Base-by-base conservation (phyloP, 35 echinoderm and acorn worm genomes). In the Lytechinus pictus region DNA sequence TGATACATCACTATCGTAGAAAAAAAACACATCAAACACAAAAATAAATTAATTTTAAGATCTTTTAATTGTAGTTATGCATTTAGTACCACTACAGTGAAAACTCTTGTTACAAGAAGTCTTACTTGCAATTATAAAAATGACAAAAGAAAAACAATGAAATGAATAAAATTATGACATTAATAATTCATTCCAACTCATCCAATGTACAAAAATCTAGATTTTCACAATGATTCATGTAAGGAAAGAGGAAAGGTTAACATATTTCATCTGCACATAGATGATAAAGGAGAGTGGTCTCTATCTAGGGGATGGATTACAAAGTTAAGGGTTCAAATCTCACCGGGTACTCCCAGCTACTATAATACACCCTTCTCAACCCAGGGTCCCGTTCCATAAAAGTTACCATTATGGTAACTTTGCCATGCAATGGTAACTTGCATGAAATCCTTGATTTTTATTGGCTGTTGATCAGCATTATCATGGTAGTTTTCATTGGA, bases 51-150 rank as follows among this genome's bases (percentile, higher is more conserved):
- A n/a, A 79, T 79, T 79, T 7, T 79, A 79, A 79, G 66, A 79
- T 79, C n/a, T 71, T 79, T 79, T 79, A 24, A 79, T 79, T 79
- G 61, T 71, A 79, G 19, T 79, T 19, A 79, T 24, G 66, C 66
- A 79, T 79, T 79, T 79, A 79, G 66, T 79, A 79, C 66, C 19
- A 79, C 66, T 79, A 79, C 66, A 79, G 7, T 79, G 8, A 58
- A 79, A 24, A 79, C 66, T 79, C 66, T 16, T 24, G 3, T 79
- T 79, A 79, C 21, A 19, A 79, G 66, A 79, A 79, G 56, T 79
- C 66, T 79, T 79, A 16, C 66, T 79, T 79, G 66, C 66, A 79
- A 79, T 79, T 44, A 79, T 79, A 79, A 79, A 79, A 79, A 79
- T 79, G 66, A 24, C 66, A 79, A 79, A 79, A 79, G 66, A 79